Base-by-base conservation (phyloP, 2,113 vertebrate genomes). In the Podilymbus podiceps region DNA sequence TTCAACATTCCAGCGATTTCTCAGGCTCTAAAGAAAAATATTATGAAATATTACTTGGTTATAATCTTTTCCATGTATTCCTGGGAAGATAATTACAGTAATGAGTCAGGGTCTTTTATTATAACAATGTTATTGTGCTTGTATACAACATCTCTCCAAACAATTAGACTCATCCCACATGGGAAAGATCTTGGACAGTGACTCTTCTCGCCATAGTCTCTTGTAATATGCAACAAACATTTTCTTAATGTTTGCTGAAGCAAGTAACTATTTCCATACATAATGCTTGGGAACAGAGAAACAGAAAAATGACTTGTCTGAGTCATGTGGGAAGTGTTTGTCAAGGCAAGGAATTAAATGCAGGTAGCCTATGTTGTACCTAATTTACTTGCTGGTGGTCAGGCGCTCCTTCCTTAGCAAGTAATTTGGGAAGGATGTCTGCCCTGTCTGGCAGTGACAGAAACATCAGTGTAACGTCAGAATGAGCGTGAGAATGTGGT, bases 1-100 rank as follows among this genome's bases (percentile, higher is more conserved):
- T 93, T 88, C 66, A 56, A 80, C 49, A 67, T 93, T 66, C 55
- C 42, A 59, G 55, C 4, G 2, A 62, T 83, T 93, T 88, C 81
- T 88, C 35, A 62, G 78, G 33, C 91, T 93, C 66, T 82, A 27
- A 79, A 94, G 55, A 89, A 88, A 97, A 91, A 46, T 53, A 55
- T 52, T 62, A 13, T 88, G 38, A 93, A 91, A 88, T 73, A 85
- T 71, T 91, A 50, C 31, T 90, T 4, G 10, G 12, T 20, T 80
- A 33, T 67, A 85, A 74, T 75, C 9, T 95, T 90, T 95, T 33
- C 67, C 67, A 28, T 74, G n/a, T 79, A 83, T 91, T 83, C 24
- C n/a, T 85, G 75, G 30, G n/a, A 95, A 93, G 47, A 35, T 62
- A 88, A 85, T 96, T 82, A 24, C 30, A 73, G 25, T 82, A 91